phyloP scores from a whole-genome alignment of 2,888 invertebrate species.

The Eurytoma adleriae region DNA sequence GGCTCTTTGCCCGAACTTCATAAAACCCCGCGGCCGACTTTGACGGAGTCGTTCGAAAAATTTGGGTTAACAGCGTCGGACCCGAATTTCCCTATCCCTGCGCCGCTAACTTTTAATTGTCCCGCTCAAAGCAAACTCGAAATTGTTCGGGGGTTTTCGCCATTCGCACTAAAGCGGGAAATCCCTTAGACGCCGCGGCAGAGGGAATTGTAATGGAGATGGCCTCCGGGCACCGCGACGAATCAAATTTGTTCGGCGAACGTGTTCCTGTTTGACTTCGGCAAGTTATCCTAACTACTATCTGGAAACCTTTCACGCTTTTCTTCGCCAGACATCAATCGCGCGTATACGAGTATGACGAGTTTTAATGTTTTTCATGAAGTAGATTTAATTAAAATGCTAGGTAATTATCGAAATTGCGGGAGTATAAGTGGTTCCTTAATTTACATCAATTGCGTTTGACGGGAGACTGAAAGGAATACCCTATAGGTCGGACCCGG shows the following conservation, averaged over 20 bases:
- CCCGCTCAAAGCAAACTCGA: slow-evolving; percentile 3
- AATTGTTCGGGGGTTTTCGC: not conserved
- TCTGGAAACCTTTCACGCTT: too few species aligned
- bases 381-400: too few species aligned
- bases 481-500: too few species aligned
- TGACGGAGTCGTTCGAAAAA: not conserved
- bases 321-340: too few species aligned
- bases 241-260: not conserved
- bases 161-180: not conserved
- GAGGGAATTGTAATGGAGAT: slow-evolving; percentile 4
- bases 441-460: too few species aligned
- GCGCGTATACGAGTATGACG: too few species aligned
- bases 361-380: too few species aligned
- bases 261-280: too few species aligned
- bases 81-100: not conserved
- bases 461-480: too few species aligned
- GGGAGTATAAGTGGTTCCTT: too few species aligned
- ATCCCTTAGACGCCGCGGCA: not conserved
- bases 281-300: too few species aligned
- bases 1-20: slow-evolving; percentile 2
- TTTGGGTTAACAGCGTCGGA: not conserved
- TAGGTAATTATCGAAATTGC: too few species aligned
- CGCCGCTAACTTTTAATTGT: slow-evolving; percentile 1
- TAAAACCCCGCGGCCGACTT: slow-evolving; percentile 6
- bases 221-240: not conserved